Evolutionary conservation across 2,113 vertebrate species (phyloP), one percentile per base, ranked within the genome.

Genomic region (Zosterops hypoxanthus): DNA sequence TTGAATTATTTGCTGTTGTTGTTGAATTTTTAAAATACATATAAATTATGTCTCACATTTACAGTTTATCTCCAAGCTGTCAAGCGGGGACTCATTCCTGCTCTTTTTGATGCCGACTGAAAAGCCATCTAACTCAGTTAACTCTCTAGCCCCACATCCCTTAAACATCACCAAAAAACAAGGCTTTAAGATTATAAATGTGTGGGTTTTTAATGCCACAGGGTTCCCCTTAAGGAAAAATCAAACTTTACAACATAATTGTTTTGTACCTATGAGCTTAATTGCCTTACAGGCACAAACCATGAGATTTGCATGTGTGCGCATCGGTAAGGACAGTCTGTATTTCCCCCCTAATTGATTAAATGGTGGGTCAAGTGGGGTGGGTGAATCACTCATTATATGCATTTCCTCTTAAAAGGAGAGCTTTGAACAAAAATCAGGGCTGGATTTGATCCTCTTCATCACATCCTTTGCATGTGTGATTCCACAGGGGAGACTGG

Each of bases 31-130:
- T 71, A 81, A 96, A 95, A 96, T 90, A 86, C 69, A 84, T 95
- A 93, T 93, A 95, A 96, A 94, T 95, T 93, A 88, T 95, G 94
- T 82, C 93, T 96, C 86, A 72, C 72, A 88, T 96, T 93, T 95
- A 92, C 94, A 91, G 61, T 90, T 95, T 95, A 90, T 90, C 94
- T 94, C 76, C 94, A 95, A 93, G 93, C 86, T 96, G 95, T 97
- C 94, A 96, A 92, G 71, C 28, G 3, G 41, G 79, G 76, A 71
- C 61, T 90, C 94, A 88, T 93, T 95, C 92, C 91, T 90, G 94
- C 93, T 96, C 94, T 97, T 97, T 96, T 96, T 94, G 95, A 86
- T 96, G 92, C 88, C 50, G 18, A 49, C 78, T 72, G 61, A 89
- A 89, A 95, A 84, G 46, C 53, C 46, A 34, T 46, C 80, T 50